Evolutionary conservation across 1,140 invertebrate genomes (phyloP), one percentile per base, ranked within the genome.

Genomic region (Bombus superbus): DNA sequence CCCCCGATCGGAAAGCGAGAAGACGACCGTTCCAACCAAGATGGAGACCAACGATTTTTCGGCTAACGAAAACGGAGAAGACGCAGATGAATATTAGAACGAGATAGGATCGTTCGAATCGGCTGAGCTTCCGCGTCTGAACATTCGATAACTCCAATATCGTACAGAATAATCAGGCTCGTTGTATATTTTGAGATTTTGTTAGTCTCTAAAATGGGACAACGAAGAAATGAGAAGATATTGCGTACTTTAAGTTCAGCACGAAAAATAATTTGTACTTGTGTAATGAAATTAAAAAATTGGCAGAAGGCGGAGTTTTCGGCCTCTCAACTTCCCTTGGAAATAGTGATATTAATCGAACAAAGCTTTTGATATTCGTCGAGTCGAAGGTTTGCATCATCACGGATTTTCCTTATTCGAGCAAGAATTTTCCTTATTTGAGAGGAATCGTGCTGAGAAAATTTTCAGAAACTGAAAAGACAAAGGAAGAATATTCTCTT

Each of bases 341-440:
- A 8, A 10, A 4, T 25, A 9, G 8, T 25, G 9, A 57, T 25
- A 9, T 57, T 9, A 57, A 57, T 22, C 8, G 57, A 57, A 3
- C 22, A 0, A 11, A 62, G 25, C 2, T 62, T 5, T 5, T 4
- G 0, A 11, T 11, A 4, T 22, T 3, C 0, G 0, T 47, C 5
- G 15, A 2, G 10, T 59, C 3, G 0, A n/a, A 59, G 57, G 32
- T 32, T 11, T 1, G 1, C 47, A 0, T 2, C 0, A 22, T 18
- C 0, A 25, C 0, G 57, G 15, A 22, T 11, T 11, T 9, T 59
- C 10, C 22, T 3, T 11, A 11, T 10, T 1, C 1, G 0, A 59
- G 57, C 1, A 59, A 28, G 25, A 32, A 32, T 11, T 28, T 3
- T 28, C 3, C 22, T 1, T 11, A 11, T 25, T 1, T 0, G 25